phyloP scores from a whole-genome alignment of 92 coral and sea anemone genomes.

The Epizoanthus scotinus region DNA sequence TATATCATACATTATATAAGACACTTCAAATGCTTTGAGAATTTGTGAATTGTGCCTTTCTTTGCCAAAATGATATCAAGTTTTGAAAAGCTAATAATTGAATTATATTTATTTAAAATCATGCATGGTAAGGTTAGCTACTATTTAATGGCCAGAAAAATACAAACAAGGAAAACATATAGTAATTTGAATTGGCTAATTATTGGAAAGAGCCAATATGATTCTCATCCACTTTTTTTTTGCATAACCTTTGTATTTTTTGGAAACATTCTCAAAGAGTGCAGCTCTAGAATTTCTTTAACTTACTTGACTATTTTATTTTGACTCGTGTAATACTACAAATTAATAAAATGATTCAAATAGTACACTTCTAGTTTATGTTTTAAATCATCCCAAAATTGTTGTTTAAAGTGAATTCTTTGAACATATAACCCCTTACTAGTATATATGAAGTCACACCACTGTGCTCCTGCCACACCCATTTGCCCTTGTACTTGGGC shows the following conservation, averaged over 20 bases:
- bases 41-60: too few relatives aligned
- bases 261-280: too few relatives aligned
- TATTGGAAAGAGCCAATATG: too few relatives aligned
- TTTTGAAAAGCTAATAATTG: background rate
- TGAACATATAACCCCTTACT: slow-evolving; percentile 65
- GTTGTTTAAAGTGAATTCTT: slow-evolving; percentile 52
- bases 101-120: background rate
- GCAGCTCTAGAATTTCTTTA: background rate
- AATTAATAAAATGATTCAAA: slow-evolving; percentile 41
- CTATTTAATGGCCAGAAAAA: background rate
- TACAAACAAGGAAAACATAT: too few relatives aligned
- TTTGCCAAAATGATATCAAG: too few relatives aligned
- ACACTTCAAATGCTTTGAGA: too few relatives aligned
- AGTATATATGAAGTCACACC: too few relatives aligned
- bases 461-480: slow-evolving; percentile 35
- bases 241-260: too few relatives aligned
- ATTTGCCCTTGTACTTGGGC: slow-evolving; percentile 41
- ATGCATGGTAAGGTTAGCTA: background rate
- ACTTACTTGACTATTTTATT: background rate
- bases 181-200: too few relatives aligned
- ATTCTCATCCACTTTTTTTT: too few relatives aligned
- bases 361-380: slow-evolving; percentile 31
- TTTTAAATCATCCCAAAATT: slow-evolving; percentile 47
- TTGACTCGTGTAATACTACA: too few relatives aligned
- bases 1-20: too few relatives aligned